A percentile compares a stretch with the other conserved stretches of the same genome.
Conservation (phyloP, 2,113 vertebrate genomes). For the Tautogolabrus adspersus region DNA sequence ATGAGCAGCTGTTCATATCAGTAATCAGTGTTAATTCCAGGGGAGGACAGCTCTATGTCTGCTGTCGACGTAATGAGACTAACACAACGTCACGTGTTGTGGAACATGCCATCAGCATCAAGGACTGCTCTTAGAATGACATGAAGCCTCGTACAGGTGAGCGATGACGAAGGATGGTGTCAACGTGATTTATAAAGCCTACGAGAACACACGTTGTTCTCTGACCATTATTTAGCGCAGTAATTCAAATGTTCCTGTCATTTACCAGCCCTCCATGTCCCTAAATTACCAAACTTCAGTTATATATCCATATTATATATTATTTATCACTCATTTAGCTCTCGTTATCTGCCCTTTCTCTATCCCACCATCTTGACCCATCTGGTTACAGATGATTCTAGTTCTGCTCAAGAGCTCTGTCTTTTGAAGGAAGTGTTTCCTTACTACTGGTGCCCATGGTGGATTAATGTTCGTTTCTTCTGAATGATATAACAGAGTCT, state of each 20-base stretch:
- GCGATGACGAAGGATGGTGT: not conserved
- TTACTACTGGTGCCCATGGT: no score
- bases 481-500: no score
- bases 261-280: not conserved
- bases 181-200: not conserved
- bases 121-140: not conserved
- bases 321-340: not conserved
- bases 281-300: no score
- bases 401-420: no score
- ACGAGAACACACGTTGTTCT: no score
- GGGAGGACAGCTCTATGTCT: not conserved
- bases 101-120: conserved; percentile 1
- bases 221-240: no score
- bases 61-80: conserved; percentile 38
- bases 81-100: conserved; percentile 18
- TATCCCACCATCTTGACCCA: no score
- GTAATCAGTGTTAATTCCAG: conserved; percentile 2
- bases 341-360: no score
- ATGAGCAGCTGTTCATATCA: conserved; percentile 18
- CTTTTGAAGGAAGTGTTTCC: no score
- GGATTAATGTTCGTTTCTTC: no score
- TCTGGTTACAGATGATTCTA: no score
- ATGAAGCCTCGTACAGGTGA: conserved; percentile 1
- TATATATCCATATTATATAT: not conserved
- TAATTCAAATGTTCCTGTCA: no score